A percentile compares a stretch with the other conserved stretches of the same genome.
These are phyloP conservation scores for Halichoeres trimaculatus DNA, from an alignment of 2,113 vertebrate genomes.

Conservation along the genomic window DNA sequence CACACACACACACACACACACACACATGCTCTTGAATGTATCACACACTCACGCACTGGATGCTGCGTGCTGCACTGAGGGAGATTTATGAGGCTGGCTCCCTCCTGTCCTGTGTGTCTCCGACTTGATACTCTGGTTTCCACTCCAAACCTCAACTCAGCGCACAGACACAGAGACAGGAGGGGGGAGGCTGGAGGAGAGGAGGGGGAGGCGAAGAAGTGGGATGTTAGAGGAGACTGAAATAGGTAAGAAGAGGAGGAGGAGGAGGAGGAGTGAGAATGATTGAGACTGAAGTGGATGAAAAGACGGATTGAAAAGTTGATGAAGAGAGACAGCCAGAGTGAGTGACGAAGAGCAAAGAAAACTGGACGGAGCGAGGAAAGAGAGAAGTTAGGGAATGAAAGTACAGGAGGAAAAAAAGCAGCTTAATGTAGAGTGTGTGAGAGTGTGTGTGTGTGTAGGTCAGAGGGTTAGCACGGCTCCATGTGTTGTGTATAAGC, in stretches of 20 bases:
- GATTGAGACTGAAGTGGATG: conserved; percentile 54
- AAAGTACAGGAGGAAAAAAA: conserved; percentile 13
- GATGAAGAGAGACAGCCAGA: conserved; percentile 53
- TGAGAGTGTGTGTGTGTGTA: conserved; percentile 24
- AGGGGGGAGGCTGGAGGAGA: conserved; percentile 19
- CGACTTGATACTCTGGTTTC: conserved; percentile 73
- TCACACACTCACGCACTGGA: conserved; percentile 42
- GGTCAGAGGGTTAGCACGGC: conserved; percentile 68
- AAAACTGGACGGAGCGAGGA: conserved; percentile 13
- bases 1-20: background rate
- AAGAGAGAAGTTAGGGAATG: conserved; percentile 34
- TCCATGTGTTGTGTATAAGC: conserved; percentile 72
- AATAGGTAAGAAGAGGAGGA: conserved; percentile 47
- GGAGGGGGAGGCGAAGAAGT: background rate
- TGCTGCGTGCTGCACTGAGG: conserved; percentile 56
- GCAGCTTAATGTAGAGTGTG: conserved; percentile 9
- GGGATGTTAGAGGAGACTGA: conserved; percentile 28
- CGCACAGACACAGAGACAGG: conserved; percentile 59
- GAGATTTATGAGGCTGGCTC: conserved; percentile 75
- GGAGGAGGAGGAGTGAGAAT: conserved; percentile 28
- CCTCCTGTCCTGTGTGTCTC: conserved; percentile 73
- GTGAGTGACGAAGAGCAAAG: conserved; percentile 13
- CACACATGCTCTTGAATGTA: background rate
- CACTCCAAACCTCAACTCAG: conserved; percentile 75
- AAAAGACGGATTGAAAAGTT: conserved; percentile 56